Conservation (phyloP, 2,888 invertebrate genomes). For the Callyntrura sp. region DNA sequence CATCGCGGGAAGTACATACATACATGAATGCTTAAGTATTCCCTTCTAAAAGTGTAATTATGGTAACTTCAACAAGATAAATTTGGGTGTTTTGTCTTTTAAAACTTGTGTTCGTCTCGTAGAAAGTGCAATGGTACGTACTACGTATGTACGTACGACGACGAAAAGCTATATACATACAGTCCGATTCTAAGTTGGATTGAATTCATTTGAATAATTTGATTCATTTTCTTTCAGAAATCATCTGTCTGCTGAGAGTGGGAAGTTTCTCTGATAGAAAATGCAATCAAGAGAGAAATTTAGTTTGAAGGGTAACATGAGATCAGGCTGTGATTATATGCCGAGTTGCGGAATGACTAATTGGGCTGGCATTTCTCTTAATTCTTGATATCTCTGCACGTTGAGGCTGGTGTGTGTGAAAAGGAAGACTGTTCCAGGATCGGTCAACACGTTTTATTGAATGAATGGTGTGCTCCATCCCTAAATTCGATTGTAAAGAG, state of each 20-base stretch:
- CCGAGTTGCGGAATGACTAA: conserved; percentile 13
- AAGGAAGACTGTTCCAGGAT: not conserved
- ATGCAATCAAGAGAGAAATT: conserved; percentile 13
- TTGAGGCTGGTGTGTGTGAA: not conserved
- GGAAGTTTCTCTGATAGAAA: not conserved
- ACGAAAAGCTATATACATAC: not conserved
- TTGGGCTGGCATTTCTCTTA: not conserved
- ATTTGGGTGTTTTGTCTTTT: conserved; percentile 33
- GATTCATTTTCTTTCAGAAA: conserved; percentile 10
- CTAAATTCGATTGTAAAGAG: not conserved
- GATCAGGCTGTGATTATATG: conserved; percentile 4
- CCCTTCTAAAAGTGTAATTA: conserved; percentile 56
- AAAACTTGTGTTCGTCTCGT: not conserved
- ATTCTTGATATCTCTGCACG: not conserved
- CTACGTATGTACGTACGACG: too few species aligned
- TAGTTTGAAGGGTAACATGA: not conserved
- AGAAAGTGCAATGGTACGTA: not conserved
- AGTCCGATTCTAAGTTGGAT: not conserved
- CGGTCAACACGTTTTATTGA: not conserved
- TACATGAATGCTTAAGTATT: not conserved
- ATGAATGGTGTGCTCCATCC: not conserved
- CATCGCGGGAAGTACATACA: not conserved
- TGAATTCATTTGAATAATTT: conserved; percentile 36
- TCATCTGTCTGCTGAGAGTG: not conserved
- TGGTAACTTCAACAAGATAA: conserved; percentile 54